Conservation (phyloP, 1,140 invertebrate genomes). For the silkworm (Bombyx mori) region ASM3026992v2 NC_085127.1:14455501-14456000, state of each 20-base stretch:
- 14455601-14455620: constrained; percentile 66
- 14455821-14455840: constrained; percentile 72
- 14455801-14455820: constrained; percentile 69
- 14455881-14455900: constrained; percentile 64
- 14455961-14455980: constrained; percentile 31
- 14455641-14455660: constrained; percentile 20
- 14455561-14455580: constrained; percentile 66
- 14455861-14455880: constrained; percentile 64
- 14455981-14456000: constrained; percentile 31
- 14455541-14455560: constrained; percentile 66
- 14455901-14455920: constrained; percentile 68
- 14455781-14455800: constrained; percentile 67
- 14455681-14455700: constrained; percentile 68
- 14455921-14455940: constrained; percentile 63
- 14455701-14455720: constrained; percentile 69
- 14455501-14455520: constrained; percentile 60
- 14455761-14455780: constrained; percentile 68
- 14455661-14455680: constrained; percentile 48
- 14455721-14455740: constrained; percentile 69
- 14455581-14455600: constrained; percentile 66
- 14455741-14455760: constrained; percentile 69
- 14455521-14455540: constrained; percentile 52
- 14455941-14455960: constrained; percentile 45
- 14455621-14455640: constrained; percentile 37
- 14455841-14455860: constrained; percentile 63